phyloP scores from a whole-genome alignment of 2,888 invertebrate genomes.

The Euclidia mi region DNA sequence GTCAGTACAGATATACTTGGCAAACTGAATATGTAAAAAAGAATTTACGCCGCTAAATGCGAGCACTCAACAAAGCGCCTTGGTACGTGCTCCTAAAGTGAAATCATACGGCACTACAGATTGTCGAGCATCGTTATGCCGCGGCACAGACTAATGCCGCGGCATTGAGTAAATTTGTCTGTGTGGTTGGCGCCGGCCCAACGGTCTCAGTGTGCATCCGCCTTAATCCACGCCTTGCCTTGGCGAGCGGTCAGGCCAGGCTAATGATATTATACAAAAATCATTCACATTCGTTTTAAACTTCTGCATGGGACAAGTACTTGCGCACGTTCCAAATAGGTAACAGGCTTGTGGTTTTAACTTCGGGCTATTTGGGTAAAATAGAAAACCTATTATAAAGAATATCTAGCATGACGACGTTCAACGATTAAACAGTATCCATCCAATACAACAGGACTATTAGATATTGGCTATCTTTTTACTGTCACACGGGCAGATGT shows the following conservation, averaged over 20 bases:
- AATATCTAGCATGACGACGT: too few species aligned
- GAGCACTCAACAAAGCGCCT: conserved; percentile 1
- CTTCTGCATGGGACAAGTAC: conserved; percentile 13
- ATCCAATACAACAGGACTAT: too few species aligned
- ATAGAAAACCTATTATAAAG: too few species aligned
- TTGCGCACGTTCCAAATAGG: too few species aligned
- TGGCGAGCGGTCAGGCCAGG: conserved; percentile 48
- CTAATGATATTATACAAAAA: conserved; percentile 55
- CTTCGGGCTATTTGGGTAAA: too few species aligned
- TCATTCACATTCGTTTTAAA: conserved; percentile 45
- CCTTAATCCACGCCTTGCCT: conserved; percentile 7
- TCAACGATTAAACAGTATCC: too few species aligned
- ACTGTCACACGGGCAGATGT: too few species aligned
- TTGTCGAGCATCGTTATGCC: background rate
- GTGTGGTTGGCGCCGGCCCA: conserved; percentile 12
- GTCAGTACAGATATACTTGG: background rate
- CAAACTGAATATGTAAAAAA: conserved; percentile 4
- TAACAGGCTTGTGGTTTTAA: too few species aligned
- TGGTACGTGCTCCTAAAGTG: conserved; percentile 5
- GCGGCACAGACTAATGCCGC: background rate
- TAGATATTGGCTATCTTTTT: too few species aligned
- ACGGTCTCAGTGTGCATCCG: background rate
- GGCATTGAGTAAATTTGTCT: conserved; percentile 1
- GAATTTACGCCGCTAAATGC: background rate
- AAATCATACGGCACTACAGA: conserved; percentile 4